Conservation (phyloP, 1,140 invertebrate genomes). For the Drosophila arizonae region DNA sequence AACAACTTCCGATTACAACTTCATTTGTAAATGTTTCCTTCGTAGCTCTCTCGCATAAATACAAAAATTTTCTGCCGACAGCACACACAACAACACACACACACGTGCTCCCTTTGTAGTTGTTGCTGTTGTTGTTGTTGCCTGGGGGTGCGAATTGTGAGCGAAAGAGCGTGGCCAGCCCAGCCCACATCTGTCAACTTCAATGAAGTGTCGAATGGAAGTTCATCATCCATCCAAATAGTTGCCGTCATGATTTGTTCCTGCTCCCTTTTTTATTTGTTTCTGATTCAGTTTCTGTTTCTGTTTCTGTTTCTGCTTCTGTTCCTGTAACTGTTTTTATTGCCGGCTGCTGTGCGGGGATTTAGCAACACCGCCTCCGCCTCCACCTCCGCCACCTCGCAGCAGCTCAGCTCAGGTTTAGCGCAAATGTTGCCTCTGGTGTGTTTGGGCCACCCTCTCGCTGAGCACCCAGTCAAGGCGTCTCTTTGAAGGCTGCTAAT, state of each 20-base stretch:
- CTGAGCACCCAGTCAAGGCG: constrained; percentile 5
- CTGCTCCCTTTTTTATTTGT: constrained; percentile 33
- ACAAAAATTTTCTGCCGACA: constrained; percentile 67
- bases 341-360: constrained; percentile 68
- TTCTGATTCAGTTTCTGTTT: constrained; percentile 26
- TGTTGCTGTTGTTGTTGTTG: constrained; percentile 20
- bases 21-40: constrained; percentile 82
- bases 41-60: constrained; percentile 53
- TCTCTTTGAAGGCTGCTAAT: constrained; percentile 78
- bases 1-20: constrained; percentile 83
- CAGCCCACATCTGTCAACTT: constrained; percentile 81
- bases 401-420: constrained; percentile 18
- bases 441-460: constrained; percentile 44
- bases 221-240: constrained; percentile 74
- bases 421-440: constrained; percentile 72
- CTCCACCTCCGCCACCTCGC: neutral
- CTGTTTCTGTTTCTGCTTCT: constrained; percentile 24
- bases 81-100: constrained; percentile 32
- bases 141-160: constrained; percentile 18
- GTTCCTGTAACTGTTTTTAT: constrained; percentile 63
- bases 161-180: neutral
- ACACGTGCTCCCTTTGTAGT: constrained; percentile 19
- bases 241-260: constrained; percentile 68
- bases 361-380: constrained; percentile 16
- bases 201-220: constrained; percentile 78